phyloP scores from a whole-genome alignment of 2,888 invertebrate genomes.

The Melanchra persicariae region DNA sequence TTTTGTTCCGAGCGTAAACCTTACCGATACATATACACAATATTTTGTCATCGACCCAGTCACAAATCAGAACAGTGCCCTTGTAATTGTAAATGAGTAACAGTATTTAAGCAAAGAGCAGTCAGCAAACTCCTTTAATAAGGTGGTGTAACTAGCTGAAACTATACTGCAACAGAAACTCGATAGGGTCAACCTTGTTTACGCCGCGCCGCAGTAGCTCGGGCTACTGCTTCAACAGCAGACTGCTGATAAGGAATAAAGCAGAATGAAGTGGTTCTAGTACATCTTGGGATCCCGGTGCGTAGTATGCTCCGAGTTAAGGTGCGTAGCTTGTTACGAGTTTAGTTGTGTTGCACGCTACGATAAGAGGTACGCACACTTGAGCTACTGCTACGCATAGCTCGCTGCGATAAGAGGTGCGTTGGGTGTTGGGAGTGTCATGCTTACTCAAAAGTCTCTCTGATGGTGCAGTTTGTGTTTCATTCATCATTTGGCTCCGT shows the following conservation, averaged over 20 bases:
- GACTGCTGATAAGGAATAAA: not conserved
- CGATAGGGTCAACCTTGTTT: not conserved
- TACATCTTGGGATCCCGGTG: too few species aligned
- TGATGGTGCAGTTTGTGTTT: too few species aligned
- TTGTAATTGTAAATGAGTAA: not conserved
- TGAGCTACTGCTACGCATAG: not conserved
- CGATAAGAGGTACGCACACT: not conserved
- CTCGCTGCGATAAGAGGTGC: not conserved
- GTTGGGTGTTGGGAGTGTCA: too few species aligned
- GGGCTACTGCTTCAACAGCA: not conserved
- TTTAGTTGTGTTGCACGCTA: too few species aligned
- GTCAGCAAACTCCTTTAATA: not conserved
- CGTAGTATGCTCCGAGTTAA: not conserved
- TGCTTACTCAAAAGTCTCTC: too few species aligned
- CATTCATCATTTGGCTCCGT: too few species aligned
- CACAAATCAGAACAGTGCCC: not conserved
- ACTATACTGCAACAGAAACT: not conserved
- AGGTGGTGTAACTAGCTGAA: not conserved
- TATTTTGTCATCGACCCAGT: slow-evolving; percentile 1
- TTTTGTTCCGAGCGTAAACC: slow-evolving; percentile 37
- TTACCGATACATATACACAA: slow-evolving; percentile 10
- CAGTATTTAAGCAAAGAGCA: not conserved
- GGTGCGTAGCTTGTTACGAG: not conserved
- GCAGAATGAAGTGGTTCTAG: not conserved
- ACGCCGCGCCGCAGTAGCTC: too few species aligned